Conservation (phyloP, 1,140 invertebrate species). For the Drosophila mayri region DNA sequence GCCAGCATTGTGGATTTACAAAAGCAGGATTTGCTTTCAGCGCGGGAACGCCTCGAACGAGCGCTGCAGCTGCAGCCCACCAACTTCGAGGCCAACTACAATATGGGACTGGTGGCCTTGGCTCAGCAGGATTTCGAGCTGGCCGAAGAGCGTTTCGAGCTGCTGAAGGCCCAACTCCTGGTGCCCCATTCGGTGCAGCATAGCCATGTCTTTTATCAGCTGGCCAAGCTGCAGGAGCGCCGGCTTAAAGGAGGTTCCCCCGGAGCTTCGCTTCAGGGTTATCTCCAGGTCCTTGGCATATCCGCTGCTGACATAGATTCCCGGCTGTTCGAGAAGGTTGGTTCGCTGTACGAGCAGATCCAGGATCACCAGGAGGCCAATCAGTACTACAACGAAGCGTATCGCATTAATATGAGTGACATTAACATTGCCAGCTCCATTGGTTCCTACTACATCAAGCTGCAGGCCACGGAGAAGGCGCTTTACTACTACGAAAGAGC, state of each 20-base stretch:
- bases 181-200: conserved; percentile 85
- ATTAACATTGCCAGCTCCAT: conserved; percentile 96
- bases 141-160: conserved; percentile 89
- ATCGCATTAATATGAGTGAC: conserved; percentile 95
- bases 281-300: conserved; percentile 92
- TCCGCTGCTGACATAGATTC: conserved; percentile 92
- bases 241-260: conserved; percentile 86
- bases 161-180: conserved; percentile 86
- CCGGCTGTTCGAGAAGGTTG: conserved; percentile 92
- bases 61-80: conserved; percentile 93
- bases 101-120: conserved; percentile 92
- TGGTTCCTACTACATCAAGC: conserved; percentile 95
- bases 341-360: conserved; percentile 93
- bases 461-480: conserved; percentile 95
- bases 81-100: conserved; percentile 96
- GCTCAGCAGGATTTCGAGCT: conserved; percentile 89
- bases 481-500: conserved; percentile 95
- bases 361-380: conserved; percentile 97
- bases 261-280: conserved; percentile 91
- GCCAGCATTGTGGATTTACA: conserved; percentile 93
- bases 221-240: conserved; percentile 92
- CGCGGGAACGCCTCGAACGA: conserved; percentile 90
- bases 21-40: conserved; percentile 90
- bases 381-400: conserved; percentile 96
- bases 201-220: conserved; percentile 94